Conservation (phyloP, 2,888 invertebrate genomes). For the Pammene aurita region DNA sequence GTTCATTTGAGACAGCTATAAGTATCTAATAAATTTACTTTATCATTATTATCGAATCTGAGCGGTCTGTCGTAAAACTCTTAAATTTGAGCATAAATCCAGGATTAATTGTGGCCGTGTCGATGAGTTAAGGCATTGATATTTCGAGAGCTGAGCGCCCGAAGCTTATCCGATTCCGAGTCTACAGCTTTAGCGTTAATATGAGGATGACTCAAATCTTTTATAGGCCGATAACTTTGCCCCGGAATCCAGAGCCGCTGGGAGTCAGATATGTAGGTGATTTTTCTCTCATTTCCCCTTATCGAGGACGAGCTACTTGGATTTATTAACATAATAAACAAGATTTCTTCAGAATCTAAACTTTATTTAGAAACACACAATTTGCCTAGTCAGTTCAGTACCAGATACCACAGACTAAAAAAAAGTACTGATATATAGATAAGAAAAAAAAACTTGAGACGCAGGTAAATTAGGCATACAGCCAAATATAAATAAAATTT, state of each 20-base stretch:
- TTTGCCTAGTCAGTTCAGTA: too few relatives aligned
- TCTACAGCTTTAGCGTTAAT: conserved; percentile 32
- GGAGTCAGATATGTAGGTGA: conserved; percentile 38
- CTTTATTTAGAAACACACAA: too few relatives aligned
- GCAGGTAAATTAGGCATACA: too few relatives aligned
- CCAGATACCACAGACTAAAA: too few relatives aligned
- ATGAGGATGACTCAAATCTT: conserved; percentile 44
- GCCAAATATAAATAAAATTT: too few relatives aligned
- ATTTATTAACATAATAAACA: too few relatives aligned
- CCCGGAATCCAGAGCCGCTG: conserved; percentile 25
- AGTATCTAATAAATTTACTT: neutral
- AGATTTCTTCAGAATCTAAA: too few relatives aligned
- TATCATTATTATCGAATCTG: neutral
- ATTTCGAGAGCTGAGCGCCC: conserved; percentile 29
- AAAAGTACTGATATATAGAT: too few relatives aligned
- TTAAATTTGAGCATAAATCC: conserved; percentile 4
- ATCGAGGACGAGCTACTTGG: conserved; percentile 41
- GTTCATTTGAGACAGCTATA: conserved; percentile 1
- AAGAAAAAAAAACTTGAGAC: too few relatives aligned
- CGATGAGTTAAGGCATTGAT: conserved; percentile 22
- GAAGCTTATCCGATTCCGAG: conserved; percentile 11
- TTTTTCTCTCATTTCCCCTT: conserved; percentile 47
- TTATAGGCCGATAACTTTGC: conserved; percentile 44
- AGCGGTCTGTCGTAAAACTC: neutral
- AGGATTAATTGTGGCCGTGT: conserved; percentile 18